A percentile compares a stretch with the other conserved stretches of the same genome.
These are phyloP conservation scores for Ophioninae sp. DNA, from an alignment of 2,888 invertebrate genomes.

Conservation along the genomic window DNA sequence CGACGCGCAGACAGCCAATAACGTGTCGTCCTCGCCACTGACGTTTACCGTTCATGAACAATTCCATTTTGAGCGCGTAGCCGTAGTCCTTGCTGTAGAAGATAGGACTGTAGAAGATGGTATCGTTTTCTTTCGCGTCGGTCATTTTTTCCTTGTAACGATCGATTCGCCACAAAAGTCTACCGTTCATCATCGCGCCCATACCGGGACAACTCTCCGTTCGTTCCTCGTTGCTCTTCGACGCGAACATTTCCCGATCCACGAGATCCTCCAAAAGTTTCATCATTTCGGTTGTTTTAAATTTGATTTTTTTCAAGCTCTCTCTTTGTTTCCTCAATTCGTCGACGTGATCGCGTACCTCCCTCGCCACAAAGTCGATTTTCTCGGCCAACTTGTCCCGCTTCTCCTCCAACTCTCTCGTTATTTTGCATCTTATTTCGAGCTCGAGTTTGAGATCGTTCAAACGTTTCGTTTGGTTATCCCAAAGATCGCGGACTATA, in stretches of 20 bases:
- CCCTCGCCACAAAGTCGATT: conserved; percentile 81
- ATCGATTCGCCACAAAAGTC: conserved; percentile 88
- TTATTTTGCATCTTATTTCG: conserved; percentile 81
- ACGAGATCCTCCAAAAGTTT: conserved; percentile 1
- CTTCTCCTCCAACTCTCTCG: conserved; percentile 81
- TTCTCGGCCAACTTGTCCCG: conserved; percentile 82
- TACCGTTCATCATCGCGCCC: conserved; percentile 79
- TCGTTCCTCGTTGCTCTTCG: conserved; percentile 36
- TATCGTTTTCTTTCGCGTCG: conserved; percentile 86
- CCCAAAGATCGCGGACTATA: conserved; percentile 78
- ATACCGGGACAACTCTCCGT: neutral
- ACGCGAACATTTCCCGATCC: neutral
- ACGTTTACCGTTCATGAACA: conserved; percentile 88
- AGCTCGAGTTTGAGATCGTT: conserved; percentile 83
- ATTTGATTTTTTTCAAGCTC: conserved; percentile 63
- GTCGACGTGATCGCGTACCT: conserved; percentile 67
- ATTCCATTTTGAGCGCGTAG: conserved; percentile 88
- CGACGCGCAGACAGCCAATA: conserved; percentile 86
- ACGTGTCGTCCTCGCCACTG: conserved; percentile 90
- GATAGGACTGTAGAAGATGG: conserved; percentile 85
- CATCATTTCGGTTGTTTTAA: conserved; percentile 70
- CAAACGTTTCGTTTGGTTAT: conserved; percentile 77
- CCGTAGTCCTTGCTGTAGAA: conserved; percentile 88
- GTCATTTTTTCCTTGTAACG: conserved; percentile 86
- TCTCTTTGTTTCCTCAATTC: conserved; percentile 55